Percentiles rank a stretch among this genome's conserved stretches.
phyloP scores from a whole-genome alignment of 2,888 invertebrate genomes.

The Scotopteryx bipunctaria region DNA sequence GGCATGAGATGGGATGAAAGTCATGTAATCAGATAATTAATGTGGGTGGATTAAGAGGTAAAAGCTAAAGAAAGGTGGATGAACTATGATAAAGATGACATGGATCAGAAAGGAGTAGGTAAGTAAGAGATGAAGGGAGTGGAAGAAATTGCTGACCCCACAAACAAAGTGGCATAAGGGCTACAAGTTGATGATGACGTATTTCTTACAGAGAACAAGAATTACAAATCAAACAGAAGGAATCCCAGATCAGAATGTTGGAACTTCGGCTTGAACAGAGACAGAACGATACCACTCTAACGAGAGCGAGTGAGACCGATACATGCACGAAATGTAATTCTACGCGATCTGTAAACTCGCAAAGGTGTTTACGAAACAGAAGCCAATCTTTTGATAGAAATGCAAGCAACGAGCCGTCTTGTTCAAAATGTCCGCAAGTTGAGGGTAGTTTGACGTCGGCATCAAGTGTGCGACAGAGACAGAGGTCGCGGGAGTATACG shows the following conservation, averaged over 20 bases:
- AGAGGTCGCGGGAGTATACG: conserved; percentile 18
- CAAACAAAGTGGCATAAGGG: not conserved
- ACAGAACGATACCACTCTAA: conserved; percentile 16
- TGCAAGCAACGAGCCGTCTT: conserved; percentile 38
- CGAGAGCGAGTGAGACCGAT: conserved; percentile 15
- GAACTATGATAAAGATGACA: too few species aligned
- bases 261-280: conserved; percentile 39
- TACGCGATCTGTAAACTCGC: not conserved
- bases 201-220: conserved; percentile 56
- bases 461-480: conserved; percentile 33
- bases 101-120: too few species aligned
- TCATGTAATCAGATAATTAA: too few species aligned
- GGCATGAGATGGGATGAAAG: too few species aligned
- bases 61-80: too few species aligned
- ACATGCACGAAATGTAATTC: conserved; percentile 7
- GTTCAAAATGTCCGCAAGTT: conserved; percentile 38
- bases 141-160: too few species aligned
- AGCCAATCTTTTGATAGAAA: conserved; percentile 11
- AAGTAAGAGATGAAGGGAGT: too few species aligned
- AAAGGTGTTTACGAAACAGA: not conserved
- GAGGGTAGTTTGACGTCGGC: conserved; percentile 32
- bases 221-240: conserved; percentile 54
- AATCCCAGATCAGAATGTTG: conserved; percentile 45
- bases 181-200: not conserved
- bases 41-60: too few species aligned